These are phyloP conservation scores for Rhopilema esculentum DNA, from an alignment of 30 jellyfish, hydroid and myxozoan species.

Conservation along the genomic window DNA sequence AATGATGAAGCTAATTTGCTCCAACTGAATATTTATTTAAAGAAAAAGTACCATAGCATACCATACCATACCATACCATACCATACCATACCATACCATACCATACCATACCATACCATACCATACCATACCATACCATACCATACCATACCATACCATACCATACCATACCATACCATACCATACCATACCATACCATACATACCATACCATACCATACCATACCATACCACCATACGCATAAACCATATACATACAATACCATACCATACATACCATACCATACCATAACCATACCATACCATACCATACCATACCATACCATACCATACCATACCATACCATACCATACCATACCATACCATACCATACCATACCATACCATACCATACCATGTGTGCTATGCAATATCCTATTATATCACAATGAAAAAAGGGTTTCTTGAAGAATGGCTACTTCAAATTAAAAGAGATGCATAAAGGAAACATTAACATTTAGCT, in stretches of 20 bases:
- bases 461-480: too few relatives aligned
- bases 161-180: conserved; percentile 20
- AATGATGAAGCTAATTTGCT: too few relatives aligned
- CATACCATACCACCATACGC: not conserved
- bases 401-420: too few relatives aligned
- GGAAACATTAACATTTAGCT: too few relatives aligned
- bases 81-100: conserved; percentile 20
- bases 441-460: too few relatives aligned
- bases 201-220: conserved; percentile 18
- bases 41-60: not conserved
- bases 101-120: conserved; percentile 8
- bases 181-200: conserved; percentile 21
- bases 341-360: not conserved
- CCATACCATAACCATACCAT: not conserved
- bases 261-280: not conserved
- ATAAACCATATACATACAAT: not conserved
- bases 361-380: not conserved
- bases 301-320: not conserved
- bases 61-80: conserved; percentile 15
- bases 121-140: conserved; percentile 20
- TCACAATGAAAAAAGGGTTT: too few relatives aligned
- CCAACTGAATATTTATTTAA: too few relatives aligned
- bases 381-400: not conserved
- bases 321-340: not conserved
- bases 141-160: conserved; percentile 20